Conservation (phyloP, 2,113 vertebrate species). For the Lamprotornis superbus region DNA sequence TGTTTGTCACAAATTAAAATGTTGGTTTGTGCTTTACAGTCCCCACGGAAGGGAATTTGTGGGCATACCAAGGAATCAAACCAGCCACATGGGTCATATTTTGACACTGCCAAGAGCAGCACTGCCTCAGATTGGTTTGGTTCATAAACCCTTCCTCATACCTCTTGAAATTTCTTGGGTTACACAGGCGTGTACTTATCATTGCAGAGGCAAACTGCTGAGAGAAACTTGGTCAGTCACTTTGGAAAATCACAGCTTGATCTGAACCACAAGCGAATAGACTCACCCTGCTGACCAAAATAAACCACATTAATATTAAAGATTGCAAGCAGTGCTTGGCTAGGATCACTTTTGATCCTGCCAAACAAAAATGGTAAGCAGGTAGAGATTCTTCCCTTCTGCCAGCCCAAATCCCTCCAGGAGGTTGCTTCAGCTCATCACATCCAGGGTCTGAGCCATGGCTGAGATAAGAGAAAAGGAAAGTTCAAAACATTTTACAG, state of each 20-base stretch:
- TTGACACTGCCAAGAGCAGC: background rate
- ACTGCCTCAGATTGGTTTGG: background rate
- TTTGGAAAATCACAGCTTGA: background rate
- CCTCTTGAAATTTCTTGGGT: background rate
- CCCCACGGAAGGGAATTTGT: background rate
- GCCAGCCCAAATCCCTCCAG: background rate
- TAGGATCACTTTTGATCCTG: background rate
- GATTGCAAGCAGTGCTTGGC: background rate
- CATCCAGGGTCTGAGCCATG: background rate
- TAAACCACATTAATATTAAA: background rate
- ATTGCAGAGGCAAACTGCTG: background rate
- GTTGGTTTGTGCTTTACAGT: background rate
- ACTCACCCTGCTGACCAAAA: background rate
- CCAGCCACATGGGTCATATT: background rate
- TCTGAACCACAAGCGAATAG: background rate
- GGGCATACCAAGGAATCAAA: background rate
- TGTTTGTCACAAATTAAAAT: background rate
- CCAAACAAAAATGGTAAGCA: background rate
- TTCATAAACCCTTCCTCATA: background rate
- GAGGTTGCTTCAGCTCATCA: background rate
- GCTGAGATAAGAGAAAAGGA: constrained; percentile 16
- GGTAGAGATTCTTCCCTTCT: background rate
- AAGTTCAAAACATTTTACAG: background rate
- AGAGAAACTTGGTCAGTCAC: background rate
- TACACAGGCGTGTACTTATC: background rate